These are phyloP conservation scores for Gadopsis marmoratus DNA, from an alignment of 2,797 vertebrate species.

Conservation along the genomic window DNA sequence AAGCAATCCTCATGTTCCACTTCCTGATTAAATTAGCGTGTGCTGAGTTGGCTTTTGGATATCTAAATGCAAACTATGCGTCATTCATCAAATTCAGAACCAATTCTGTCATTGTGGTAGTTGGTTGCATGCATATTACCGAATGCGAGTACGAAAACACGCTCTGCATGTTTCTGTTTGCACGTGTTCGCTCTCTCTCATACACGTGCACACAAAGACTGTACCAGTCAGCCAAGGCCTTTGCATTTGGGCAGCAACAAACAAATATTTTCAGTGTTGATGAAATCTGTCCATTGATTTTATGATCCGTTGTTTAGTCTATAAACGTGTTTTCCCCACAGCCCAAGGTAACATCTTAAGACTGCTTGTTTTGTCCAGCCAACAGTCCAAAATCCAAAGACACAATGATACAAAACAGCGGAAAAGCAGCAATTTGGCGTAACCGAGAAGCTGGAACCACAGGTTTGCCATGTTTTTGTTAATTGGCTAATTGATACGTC, in stretches of 20 bases:
- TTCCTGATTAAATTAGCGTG: conserved; percentile 20
- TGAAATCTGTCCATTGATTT: background rate
- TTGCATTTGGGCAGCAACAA: background rate
- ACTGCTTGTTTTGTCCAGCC: background rate
- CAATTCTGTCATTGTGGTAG: conserved; percentile 1
- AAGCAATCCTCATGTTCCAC: background rate
- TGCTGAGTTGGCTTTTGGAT: background rate
- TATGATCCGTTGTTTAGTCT: background rate
- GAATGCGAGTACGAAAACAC: conserved; percentile 5
- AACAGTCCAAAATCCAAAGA: background rate
- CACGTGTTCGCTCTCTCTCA: background rate
- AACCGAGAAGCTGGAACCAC: background rate
- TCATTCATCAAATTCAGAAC: conserved; percentile 18
- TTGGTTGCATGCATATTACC: conserved; percentile 21
- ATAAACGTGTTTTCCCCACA: background rate
- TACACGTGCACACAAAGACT: background rate
- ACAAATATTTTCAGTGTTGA: conserved; percentile 5
- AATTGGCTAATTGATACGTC: conserved; percentile 3
- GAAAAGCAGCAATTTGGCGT: background rate
- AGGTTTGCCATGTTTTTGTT: background rate
- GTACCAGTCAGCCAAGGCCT: background rate
- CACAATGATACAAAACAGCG: background rate
- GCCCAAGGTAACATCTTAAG: background rate
- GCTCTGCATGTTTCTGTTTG: conserved; percentile 7
- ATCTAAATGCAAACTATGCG: conserved; percentile 11